A percentile compares a stretch with the other conserved stretches of the same genome.
phyloP scores from a whole-genome alignment of 2,888 invertebrate genomes.

The Ashinkailepas kermadecensis region DNA sequence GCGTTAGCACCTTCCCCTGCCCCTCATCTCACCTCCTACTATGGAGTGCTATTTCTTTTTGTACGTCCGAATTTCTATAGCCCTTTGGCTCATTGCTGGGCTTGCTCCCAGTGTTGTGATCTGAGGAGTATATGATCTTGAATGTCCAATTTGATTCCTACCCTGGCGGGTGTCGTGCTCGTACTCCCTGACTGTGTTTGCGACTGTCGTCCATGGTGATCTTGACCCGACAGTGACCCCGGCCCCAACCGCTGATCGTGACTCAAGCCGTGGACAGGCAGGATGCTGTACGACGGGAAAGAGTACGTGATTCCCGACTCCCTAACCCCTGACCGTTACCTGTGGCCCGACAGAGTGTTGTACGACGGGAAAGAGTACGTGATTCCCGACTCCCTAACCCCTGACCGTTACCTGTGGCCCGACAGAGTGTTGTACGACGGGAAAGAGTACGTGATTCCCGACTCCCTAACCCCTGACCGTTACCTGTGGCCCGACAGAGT shows the following conservation, averaged over 20 bases:
- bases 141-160: too few species aligned
- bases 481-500: conserved; percentile 55
- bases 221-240: too few species aligned
- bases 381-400: background rate
- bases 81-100: too few species aligned
- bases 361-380: conserved; percentile 4
- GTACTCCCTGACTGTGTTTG: too few species aligned
- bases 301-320: background rate
- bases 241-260: background rate
- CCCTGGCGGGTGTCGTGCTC: too few species aligned
- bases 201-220: too few species aligned
- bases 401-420: conserved; percentile 30
- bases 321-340: background rate
- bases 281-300: background rate
- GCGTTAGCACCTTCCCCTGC: too few species aligned
- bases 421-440: conserved; percentile 93
- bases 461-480: conserved; percentile 50
- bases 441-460: conserved; percentile 86
- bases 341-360: background rate
- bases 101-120: too few species aligned
- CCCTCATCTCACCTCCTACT: too few species aligned
- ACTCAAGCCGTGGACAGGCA: conserved; percentile 39
- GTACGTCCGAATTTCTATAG: too few species aligned
- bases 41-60: too few species aligned
- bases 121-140: too few species aligned